phyloP scores from a whole-genome alignment of 2,113 vertebrate species.

The Alaudala cheleensis region DNA sequence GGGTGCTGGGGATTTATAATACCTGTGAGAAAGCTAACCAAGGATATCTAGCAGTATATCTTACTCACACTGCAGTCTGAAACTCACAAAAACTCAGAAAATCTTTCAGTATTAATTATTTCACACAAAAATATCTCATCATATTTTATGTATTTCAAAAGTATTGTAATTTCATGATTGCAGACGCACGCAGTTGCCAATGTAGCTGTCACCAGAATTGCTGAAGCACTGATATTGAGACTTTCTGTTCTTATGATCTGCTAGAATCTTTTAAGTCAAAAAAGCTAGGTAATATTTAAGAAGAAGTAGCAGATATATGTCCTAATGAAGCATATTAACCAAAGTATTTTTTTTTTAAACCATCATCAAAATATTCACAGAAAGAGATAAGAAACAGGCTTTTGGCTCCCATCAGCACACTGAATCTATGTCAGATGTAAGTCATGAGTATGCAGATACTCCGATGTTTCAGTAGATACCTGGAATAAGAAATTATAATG shows the following conservation, averaged over 20 bases:
- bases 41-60: background rate
- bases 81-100: background rate
- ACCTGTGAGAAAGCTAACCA: background rate
- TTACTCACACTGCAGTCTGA: background rate
- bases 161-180: background rate
- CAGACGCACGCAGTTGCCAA: background rate
- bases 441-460: background rate
- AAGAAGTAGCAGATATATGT: background rate
- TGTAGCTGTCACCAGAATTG: background rate
- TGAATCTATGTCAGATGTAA: background rate
- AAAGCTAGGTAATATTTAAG: background rate
- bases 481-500: background rate
- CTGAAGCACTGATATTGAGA: background rate
- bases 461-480: background rate
- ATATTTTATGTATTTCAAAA: background rate
- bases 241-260: background rate
- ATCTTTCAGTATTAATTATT: background rate
- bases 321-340: background rate
- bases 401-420: background rate
- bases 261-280: background rate
- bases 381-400: background rate
- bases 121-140: background rate
- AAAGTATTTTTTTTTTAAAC: background rate
- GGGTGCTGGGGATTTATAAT: background rate
- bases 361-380: background rate